Base-by-base conservation (phyloP, 2,888 invertebrate species). In the Altica lythri region DNA sequence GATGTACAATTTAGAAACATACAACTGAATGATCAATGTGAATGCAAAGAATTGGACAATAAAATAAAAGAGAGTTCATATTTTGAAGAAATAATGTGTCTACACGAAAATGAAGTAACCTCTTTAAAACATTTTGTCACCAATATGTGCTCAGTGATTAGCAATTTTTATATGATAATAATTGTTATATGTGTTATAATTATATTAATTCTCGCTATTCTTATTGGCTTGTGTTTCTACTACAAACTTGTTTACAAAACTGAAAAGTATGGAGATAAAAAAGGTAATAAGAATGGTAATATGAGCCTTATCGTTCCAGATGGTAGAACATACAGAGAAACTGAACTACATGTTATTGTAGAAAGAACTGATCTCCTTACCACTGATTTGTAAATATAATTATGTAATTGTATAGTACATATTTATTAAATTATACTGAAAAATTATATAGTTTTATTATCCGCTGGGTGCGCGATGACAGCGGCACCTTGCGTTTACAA, bases 311-410 rank as follows among this genome's bases (percentile, higher is more conserved):
- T 92, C 45, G 83, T 90, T 69, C 91, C 92, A 0, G 91, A 91
- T 65, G 87, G 89, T 1, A 83, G 88, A 69, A 87, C 90, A 10
- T 92, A 92, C 72, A 82, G 87, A 69, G 91, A 92, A 78, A 92
- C 92, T 6, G 91, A 92, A 77, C 84, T 92, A 67, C 88, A 91
- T 75, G 89, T 92, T 68, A 88, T 92, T 72, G 86, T 91, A 62
- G 92, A 92, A 79, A 85, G 88, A 75, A 88, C 90, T 35, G 89
- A 90, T 75, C 84, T 91, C 40, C 78, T 91, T 54, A 89, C 89
- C 62, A 90, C 90, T 63, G 88, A 90, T 76, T 83, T 90, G 75
- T 86, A 77, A 77, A 55, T 44, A 27, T 27, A 10, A 12, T 12
- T 30, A 43, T 37, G 29, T 37, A 2, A 37, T 37, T 37, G 34